These are phyloP conservation scores for Rhyacichthys aspro DNA, from an alignment of 2,797 vertebrate species.

Conservation along the genomic window DNA sequence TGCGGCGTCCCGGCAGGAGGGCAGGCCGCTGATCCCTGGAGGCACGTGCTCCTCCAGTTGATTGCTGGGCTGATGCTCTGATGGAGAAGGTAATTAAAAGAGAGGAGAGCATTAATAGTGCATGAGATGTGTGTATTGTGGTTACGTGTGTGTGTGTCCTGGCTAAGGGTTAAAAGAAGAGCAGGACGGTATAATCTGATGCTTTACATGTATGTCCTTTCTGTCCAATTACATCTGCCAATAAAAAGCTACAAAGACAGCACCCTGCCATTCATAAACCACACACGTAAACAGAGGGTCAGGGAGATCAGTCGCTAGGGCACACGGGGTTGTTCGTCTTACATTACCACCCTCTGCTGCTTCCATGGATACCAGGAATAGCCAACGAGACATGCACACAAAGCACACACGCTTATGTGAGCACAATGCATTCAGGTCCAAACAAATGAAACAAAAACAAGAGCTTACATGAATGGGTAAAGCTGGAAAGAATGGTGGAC, in stretches of 20 bases:
- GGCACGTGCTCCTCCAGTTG: slow-evolving; percentile 40
- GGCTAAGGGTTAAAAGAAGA: slow-evolving; percentile 20
- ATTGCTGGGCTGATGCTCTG: slow-evolving; percentile 61
- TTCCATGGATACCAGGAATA: slow-evolving; percentile 39
- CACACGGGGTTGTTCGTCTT: slow-evolving; percentile 10
- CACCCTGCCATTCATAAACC: slow-evolving; percentile 18
- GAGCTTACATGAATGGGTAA: slow-evolving; percentile 2
- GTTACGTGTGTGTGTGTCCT: slow-evolving; percentile 11
- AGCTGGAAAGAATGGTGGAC: slow-evolving; percentile 1
- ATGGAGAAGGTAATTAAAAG: slow-evolving; percentile 73
- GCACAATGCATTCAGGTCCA: slow-evolving; percentile 1
- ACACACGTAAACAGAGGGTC: slow-evolving; percentile 16
- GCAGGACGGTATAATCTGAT: slow-evolving; percentile 21
- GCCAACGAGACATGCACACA: slow-evolving; percentile 12
- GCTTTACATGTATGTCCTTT: slow-evolving; percentile 19
- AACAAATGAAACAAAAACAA: slow-evolving; percentile 22
- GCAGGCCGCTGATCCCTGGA: slow-evolving; percentile 34
- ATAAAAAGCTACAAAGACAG: slow-evolving; percentile 19
- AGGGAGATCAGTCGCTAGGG: slow-evolving; percentile 15
- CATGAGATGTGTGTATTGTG: slow-evolving; percentile 47
- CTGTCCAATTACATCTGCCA: slow-evolving; percentile 8
- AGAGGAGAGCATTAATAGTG: slow-evolving; percentile 69
- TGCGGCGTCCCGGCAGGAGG: slow-evolving; percentile 37
- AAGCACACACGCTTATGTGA: slow-evolving; percentile 1
- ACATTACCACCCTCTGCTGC: slow-evolving; percentile 17